phyloP scores from a whole-genome alignment of 2,888 invertebrate species.

The Harpalus rubripes region DNA sequence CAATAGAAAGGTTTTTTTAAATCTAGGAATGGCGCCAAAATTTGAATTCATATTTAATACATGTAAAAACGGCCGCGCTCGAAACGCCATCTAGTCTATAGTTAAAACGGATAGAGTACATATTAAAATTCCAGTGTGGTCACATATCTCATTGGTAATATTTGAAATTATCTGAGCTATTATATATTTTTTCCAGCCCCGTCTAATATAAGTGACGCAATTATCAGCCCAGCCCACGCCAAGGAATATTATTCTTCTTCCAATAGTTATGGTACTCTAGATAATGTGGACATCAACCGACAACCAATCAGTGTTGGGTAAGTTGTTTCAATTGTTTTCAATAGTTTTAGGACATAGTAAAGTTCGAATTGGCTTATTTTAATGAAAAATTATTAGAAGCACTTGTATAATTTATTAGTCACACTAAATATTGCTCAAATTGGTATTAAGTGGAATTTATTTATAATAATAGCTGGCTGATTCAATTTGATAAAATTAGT shows the following conservation, averaged over 20 bases:
- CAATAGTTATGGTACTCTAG: conserved; percentile 75
- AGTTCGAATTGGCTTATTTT: conserved; percentile 37
- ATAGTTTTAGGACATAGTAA: background rate
- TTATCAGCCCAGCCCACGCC: conserved; percentile 74
- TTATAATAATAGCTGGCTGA: background rate
- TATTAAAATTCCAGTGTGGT: too few species aligned
- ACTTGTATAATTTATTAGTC: conserved; percentile 46
- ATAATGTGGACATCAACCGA: conserved; percentile 82
- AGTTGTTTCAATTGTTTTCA: conserved; percentile 71
- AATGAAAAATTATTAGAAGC: conserved; percentile 37
- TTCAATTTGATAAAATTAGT: too few species aligned
- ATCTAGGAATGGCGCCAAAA: too few species aligned
- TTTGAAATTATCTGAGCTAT: too few species aligned
- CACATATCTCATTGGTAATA: too few species aligned
- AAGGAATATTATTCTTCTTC: conserved; percentile 74
- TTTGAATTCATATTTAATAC: too few species aligned
- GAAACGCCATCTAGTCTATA: too few species aligned
- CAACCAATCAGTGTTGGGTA: conserved; percentile 84
- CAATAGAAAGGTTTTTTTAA: too few species aligned
- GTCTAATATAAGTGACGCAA: conserved; percentile 76
- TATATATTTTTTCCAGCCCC: conserved; percentile 74
- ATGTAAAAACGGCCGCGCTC: too few species aligned
- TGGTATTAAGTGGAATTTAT: background rate
- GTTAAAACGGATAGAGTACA: too few species aligned
- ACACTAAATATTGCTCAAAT: conserved; percentile 10